These are phyloP conservation scores for Orussus abietinus DNA, from an alignment of 1,140 invertebrate species.

Conservation along the genomic window DNA sequence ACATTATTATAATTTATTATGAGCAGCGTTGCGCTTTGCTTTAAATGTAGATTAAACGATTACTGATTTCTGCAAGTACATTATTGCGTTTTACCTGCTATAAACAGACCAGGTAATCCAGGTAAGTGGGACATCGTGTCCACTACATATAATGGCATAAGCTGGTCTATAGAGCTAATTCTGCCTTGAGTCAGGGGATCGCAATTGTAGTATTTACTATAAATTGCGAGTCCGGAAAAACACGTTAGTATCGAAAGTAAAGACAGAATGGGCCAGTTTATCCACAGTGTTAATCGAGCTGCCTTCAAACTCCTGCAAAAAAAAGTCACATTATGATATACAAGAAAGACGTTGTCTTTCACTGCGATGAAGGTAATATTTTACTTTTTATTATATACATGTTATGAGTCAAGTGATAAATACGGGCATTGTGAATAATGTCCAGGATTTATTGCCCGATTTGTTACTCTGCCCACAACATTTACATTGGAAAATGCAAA, in stretches of 20 bases:
- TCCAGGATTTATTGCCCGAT: no score
- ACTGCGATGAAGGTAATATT: no score
- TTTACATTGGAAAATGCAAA: no score
- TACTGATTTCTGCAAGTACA: no score
- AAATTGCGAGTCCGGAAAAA: constrained; percentile 75
- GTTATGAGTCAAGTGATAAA: no score
- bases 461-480: no score
- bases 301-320: constrained; percentile 54
- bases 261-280: constrained; percentile 68
- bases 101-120: constrained; percentile 76
- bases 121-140: constrained; percentile 65
- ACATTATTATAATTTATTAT: constrained; percentile 1
- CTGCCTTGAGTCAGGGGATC: constrained; percentile 63
- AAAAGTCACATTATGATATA: no score
- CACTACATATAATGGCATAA: constrained; percentile 76
- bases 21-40: constrained; percentile 2
- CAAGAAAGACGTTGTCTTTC: no score
- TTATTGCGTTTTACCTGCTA: constrained; percentile 54
- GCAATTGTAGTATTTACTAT: constrained; percentile 69
- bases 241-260: constrained; percentile 66
- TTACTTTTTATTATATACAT: no score
- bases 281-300: constrained; percentile 64
- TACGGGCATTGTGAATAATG: no score
- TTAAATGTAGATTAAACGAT: no score
- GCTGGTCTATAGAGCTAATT: constrained; percentile 58